Conservation (phyloP, 1,140 invertebrate species). For the Tribolium madens region DNA sequence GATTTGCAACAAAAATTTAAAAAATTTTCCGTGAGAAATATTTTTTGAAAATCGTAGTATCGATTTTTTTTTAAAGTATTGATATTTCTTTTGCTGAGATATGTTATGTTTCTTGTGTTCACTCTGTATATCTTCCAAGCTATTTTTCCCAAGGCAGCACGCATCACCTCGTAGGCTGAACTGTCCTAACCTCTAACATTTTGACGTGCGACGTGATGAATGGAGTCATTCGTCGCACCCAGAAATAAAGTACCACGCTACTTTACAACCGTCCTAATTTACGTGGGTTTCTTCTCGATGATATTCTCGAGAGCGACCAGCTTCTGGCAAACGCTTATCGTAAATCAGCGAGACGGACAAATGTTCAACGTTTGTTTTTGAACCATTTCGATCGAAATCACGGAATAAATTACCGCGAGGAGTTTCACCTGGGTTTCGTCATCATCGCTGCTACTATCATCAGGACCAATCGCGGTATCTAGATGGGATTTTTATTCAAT, state of each 20-base stretch:
- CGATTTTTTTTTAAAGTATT: too few relatives aligned
- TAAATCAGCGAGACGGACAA: slow-evolving; percentile 50
- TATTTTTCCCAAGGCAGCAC: slow-evolving; percentile 17
- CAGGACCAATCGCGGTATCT: neutral
- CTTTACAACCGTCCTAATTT: slow-evolving; percentile 56
- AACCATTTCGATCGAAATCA: slow-evolving; percentile 45
- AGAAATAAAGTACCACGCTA: slow-evolving; percentile 56
- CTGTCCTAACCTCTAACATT: slow-evolving; percentile 53
- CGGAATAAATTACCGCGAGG: slow-evolving; percentile 41
- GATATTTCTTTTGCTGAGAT: too few relatives aligned
- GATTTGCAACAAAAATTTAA: too few relatives aligned
- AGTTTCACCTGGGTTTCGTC: slow-evolving; percentile 22
- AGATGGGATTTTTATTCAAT: slow-evolving; percentile 10
- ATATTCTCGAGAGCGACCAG: slow-evolving; percentile 47
- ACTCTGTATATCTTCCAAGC: neutral
- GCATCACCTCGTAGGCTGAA: slow-evolving; percentile 48
- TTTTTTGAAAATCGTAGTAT: too few relatives aligned
- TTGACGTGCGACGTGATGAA: slow-evolving; percentile 56
- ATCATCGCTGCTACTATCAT: slow-evolving; percentile 2
- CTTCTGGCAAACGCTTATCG: slow-evolving; percentile 53
- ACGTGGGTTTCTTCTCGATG: slow-evolving; percentile 52
- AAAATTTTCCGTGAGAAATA: too few relatives aligned
- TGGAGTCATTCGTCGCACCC: slow-evolving; percentile 56
- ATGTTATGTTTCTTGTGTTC: too few relatives aligned
- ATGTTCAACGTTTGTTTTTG: slow-evolving; percentile 51